Conservation (phyloP, 2,113 vertebrate genomes). For the Crotalus viridis region DNA sequence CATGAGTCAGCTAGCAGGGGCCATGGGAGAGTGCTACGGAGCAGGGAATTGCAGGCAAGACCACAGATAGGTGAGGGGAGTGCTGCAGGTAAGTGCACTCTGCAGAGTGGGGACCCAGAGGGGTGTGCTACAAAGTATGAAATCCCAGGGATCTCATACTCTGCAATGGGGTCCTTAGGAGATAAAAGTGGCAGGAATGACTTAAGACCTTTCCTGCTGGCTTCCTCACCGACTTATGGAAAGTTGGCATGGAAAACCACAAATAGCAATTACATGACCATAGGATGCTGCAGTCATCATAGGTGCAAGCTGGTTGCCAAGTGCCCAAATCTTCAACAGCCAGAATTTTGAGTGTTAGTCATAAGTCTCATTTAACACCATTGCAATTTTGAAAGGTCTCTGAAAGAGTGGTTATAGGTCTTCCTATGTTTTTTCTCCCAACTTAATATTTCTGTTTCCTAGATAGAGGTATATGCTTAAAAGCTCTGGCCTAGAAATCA, state of each 20-base stretch:
- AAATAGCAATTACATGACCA: not conserved
- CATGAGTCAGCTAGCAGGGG: not conserved
- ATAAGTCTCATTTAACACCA: not conserved
- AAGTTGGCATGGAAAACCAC: not conserved
- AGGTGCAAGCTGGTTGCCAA: not conserved
- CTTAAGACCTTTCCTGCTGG: not conserved
- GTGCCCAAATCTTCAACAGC: not conserved
- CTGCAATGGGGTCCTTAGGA: not conserved
- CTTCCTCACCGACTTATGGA: not conserved
- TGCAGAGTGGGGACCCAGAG: not conserved
- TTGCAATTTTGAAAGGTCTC: not conserved
- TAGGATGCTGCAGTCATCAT: not conserved
- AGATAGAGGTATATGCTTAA: not conserved
- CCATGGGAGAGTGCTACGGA: not conserved
- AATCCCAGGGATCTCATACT: not conserved
- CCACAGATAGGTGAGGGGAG: not conserved
- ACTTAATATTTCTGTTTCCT: not conserved
- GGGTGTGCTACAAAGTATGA: not conserved
- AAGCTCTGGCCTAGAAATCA: not conserved
- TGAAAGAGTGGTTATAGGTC: not conserved
- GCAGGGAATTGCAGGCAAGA: not conserved
- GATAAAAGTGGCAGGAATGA: not conserved
- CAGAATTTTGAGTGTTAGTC: not conserved
- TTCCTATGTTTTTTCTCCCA: not conserved
- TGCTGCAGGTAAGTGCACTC: not conserved